Evolutionary conservation across 2,797 vertebrate genomes (phyloP), one percentile per base, ranked within the genome.

Genomic region (Trachurus trachurus): DNA sequence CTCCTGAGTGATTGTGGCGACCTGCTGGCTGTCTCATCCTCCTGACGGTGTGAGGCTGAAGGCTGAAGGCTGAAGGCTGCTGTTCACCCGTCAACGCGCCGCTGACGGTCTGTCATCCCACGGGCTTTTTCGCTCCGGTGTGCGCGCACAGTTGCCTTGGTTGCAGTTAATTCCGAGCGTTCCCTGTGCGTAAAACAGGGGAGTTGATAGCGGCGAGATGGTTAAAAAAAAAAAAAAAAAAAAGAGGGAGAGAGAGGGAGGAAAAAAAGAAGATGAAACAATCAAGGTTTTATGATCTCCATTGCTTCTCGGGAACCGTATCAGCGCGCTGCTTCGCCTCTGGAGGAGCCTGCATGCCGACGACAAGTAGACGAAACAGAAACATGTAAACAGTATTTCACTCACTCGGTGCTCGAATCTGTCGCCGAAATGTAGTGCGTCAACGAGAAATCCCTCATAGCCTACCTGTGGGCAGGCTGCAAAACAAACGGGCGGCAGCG

Each of bases 131-230:
- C 3, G 71, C 79, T 77, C 71, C 70, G 54, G 21, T 65, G 82
- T 79, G 84, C 86, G 84, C 86, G 82, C 85, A n/a, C 87, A 53
- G 82, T 60, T 49, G 73, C 72, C 76, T 34, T 5, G 86, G 82
- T 37, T 63, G 83, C 78, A 47, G 65, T 84, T 5, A 74, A 74
- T 66, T 78, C 82, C 87, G 59, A 74, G 80, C 74, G 83, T 78
- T 79, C 71, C 80, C 11, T 75, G 92, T 66, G 93, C 92, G 92
- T 93, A 92, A 93, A 91, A 74, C 66, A 65, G 69, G 13, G 42
- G 77, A 86, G 66, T 67, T 56, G 66, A 64, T 8, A 11, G 76
- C 71, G 66, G 39, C 76, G 31, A 83, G 70, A 13, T 37, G 72
- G 54, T 76, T n/a, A 53, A 66, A 71, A 4, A 29, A 29, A 13